Conservation (phyloP, 2,113 vertebrate genomes). For the Smithornis capensis region DNA sequence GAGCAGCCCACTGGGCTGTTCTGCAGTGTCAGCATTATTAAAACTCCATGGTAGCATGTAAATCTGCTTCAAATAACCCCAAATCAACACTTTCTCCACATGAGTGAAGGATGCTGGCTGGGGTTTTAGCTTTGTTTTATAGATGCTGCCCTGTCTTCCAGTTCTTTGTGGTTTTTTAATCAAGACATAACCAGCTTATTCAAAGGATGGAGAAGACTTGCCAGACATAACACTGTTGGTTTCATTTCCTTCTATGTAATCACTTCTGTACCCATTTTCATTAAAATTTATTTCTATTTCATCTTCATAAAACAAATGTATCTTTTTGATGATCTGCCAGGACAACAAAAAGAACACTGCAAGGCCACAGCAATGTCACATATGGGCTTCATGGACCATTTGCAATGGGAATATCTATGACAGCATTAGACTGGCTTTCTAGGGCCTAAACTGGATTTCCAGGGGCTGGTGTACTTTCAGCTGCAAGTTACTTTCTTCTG, state of each 20-base stretch:
- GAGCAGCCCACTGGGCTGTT: background rate
- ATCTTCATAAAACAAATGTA: background rate
- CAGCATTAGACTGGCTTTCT: background rate
- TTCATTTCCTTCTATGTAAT: background rate
- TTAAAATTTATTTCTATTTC: slow-evolving; percentile 24
- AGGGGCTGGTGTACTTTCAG: background rate
- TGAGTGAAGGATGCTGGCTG: background rate
- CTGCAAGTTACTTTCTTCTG: background rate
- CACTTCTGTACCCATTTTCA: background rate
- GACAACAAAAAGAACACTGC: background rate
- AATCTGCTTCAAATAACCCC: background rate
- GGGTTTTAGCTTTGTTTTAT: background rate
- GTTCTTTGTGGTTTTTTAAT: background rate
- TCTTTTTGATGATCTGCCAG: background rate
- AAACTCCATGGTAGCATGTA: background rate
- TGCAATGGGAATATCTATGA: background rate
- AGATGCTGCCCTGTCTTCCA: background rate
- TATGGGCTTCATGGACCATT: background rate
- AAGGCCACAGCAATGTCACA: background rate
- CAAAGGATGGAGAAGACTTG: background rate
- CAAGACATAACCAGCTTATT: background rate
- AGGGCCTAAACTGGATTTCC: background rate
- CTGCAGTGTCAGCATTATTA: background rate
- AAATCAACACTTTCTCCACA: background rate
- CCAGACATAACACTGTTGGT: background rate